These are phyloP conservation scores for Calliphora vicina DNA, from an alignment of 1,140 invertebrate species.

Conservation along the genomic window DNA sequence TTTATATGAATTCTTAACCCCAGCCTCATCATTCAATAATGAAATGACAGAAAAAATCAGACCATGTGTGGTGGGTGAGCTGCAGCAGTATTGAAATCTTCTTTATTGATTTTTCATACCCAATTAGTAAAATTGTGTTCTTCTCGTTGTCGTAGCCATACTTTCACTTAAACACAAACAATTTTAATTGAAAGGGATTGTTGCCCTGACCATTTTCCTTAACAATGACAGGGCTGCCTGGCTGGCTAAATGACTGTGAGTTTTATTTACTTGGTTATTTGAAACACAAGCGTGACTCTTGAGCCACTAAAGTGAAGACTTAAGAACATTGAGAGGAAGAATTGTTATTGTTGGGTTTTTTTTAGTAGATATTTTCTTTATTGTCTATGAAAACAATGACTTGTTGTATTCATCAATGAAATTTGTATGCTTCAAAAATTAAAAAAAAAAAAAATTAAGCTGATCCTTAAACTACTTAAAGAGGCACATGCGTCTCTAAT, in stretches of 20 bases:
- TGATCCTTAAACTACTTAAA: conserved; percentile 26
- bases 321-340: too few species aligned
- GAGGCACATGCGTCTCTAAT: conserved; percentile 13
- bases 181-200: background rate
- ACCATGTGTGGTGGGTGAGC: background rate
- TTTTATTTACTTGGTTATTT: too few species aligned
- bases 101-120: conserved; percentile 18
- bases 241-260: too few species aligned
- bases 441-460: conserved; percentile 8
- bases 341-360: background rate
- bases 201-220: background rate
- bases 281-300: too few species aligned
- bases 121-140: background rate
- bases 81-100: background rate
- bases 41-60: background rate
- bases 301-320: too few species aligned
- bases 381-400: background rate
- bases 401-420: conserved; percentile 17
- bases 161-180: background rate
- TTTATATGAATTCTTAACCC: background rate
- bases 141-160: background rate
- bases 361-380: background rate
- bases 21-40: background rate
- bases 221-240: too few species aligned
- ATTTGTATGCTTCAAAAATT: background rate